Conservation (phyloP, 2,113 vertebrate genomes). For the Coryphaenoides rupestris region DNA sequence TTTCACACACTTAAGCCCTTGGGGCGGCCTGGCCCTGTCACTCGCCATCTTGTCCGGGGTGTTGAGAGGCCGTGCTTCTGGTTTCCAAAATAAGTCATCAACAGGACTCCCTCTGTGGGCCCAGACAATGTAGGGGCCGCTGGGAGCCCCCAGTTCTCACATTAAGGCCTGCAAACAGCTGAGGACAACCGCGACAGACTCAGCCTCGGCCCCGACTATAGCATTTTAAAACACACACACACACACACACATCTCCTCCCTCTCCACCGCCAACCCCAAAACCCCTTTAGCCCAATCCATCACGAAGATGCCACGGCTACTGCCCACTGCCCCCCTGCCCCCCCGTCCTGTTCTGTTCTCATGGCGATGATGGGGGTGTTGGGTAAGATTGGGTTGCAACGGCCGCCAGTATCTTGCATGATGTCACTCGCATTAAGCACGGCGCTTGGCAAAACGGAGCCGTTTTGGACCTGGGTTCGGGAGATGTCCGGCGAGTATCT, state of each 20-base stretch:
- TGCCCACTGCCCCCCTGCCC: too few species aligned
- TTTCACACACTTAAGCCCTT: conserved; percentile 73
- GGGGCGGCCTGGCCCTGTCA: conserved; percentile 67
- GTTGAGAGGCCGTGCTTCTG: conserved; percentile 67
- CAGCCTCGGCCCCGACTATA: conserved; percentile 48
- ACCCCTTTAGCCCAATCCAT: too few species aligned
- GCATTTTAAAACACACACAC: conserved; percentile 33
- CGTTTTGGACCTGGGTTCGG: too few species aligned
- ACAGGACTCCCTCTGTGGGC: conserved; percentile 64
- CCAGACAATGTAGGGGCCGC: conserved; percentile 55
- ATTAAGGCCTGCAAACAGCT: conserved; percentile 66
- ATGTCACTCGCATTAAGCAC: conserved; percentile 10
- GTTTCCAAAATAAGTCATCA: conserved; percentile 77
- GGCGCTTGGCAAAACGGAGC: too few species aligned
- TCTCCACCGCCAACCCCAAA: neutral
- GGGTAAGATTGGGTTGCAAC: too few species aligned
- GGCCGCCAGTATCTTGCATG: conserved; percentile 6
- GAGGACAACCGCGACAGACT: conserved; percentile 67
- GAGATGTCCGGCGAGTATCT: too few species aligned
- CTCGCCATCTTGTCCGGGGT: conserved; percentile 71
- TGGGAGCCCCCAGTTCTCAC: conserved; percentile 60
- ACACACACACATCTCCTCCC: neutral
- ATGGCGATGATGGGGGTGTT: too few species aligned
- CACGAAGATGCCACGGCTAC: too few species aligned
- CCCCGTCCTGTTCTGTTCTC: too few species aligned